phyloP scores from a whole-genome alignment of 2,797 vertebrate genomes.

The Hybognathus amarus region DNA sequence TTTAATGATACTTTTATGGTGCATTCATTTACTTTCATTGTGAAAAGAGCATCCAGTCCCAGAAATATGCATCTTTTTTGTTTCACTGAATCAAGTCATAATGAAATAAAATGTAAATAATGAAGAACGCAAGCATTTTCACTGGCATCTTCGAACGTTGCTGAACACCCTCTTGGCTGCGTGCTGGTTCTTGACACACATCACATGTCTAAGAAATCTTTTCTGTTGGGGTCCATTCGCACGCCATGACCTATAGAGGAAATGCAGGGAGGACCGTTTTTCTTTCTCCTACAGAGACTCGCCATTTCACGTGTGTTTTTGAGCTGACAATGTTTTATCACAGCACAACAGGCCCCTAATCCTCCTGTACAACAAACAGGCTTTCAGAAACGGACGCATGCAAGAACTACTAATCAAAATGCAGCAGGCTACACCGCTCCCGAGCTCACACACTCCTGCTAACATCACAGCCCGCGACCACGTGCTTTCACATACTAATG shows the following conservation, averaged over 20 bases:
- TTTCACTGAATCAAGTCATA: not conserved
- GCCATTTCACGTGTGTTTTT: constrained; percentile 61
- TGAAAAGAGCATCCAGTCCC: too few relatives aligned
- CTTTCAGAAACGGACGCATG: constrained; percentile 64
- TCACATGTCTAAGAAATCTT: not conserved
- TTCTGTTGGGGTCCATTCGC: constrained; percentile 45
- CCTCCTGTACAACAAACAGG: constrained; percentile 64
- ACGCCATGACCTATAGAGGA: constrained; percentile 49
- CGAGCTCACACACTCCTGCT: constrained; percentile 8
- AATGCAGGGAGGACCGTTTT: constrained; percentile 36
- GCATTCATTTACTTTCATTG: not conserved
- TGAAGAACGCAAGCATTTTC: not conserved
- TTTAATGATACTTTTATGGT: too few relatives aligned
- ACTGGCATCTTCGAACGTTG: not conserved
- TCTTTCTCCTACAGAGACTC: constrained; percentile 45
- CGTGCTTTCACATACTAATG: constrained; percentile 36
- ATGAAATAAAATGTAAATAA: not conserved
- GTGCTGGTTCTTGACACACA: not conserved
- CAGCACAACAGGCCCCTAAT: constrained; percentile 64
- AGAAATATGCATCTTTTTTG: constrained; percentile 7
- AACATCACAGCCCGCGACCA: constrained; percentile 36
- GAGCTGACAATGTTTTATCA: constrained; percentile 65
- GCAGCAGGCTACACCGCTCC: constrained; percentile 52
- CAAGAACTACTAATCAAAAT: constrained; percentile 65
- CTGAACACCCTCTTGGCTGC: not conserved